Percentiles rank a stretch among this genome's conserved stretches.
Conservation (phyloP, 2,888 invertebrate species). For the Eutolmus rufibarbis region DNA sequence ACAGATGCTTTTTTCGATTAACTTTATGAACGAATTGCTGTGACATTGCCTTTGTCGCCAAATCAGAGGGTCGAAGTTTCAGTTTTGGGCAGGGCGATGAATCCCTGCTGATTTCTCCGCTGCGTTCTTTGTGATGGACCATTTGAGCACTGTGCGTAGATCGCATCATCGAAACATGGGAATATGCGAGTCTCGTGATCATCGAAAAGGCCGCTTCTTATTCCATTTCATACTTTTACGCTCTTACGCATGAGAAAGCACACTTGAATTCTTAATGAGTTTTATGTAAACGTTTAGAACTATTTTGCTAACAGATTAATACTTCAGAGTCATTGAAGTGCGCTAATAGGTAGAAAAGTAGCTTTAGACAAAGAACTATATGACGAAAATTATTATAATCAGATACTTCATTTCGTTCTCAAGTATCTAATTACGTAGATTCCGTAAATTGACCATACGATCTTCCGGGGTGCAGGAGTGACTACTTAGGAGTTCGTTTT, state of each 20-base stretch:
- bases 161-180: not conserved
- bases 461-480: not conserved
- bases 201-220: not conserved
- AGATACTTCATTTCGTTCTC: not conserved
- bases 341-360: not conserved
- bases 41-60: not conserved
- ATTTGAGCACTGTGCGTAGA: not conserved
- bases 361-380: not conserved
- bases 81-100: not conserved
- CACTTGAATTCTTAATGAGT: not conserved
- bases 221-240: not conserved
- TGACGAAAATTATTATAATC: not conserved
- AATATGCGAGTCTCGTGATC: not conserved
- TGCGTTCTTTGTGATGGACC: not conserved
- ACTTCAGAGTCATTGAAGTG: not conserved
- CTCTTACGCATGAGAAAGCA: not conserved
- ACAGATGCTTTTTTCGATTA: not conserved
- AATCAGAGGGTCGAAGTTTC: not conserved
- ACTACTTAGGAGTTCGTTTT: not conserved
- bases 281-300: not conserved
- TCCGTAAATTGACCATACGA: not conserved
- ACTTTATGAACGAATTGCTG: not conserved
- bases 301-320: not conserved
- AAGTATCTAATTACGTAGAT: not conserved
- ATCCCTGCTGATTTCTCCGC: not conserved